Evolutionary conservation across 2,113 vertebrate genomes (phyloP), one percentile per base, ranked within the genome.

Genomic region (Coptodon rendalli): DNA sequence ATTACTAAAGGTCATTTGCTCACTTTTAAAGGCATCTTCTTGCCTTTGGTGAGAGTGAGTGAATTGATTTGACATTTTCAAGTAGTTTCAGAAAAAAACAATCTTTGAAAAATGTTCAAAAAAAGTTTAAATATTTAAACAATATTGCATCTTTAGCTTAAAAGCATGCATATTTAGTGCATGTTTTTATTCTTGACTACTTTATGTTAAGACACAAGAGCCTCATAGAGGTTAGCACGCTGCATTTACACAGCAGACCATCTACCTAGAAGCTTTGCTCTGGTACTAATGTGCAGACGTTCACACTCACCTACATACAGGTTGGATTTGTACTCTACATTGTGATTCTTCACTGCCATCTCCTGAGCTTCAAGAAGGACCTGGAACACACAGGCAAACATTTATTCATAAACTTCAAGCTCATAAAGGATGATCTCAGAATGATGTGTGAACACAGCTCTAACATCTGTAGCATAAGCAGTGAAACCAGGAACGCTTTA

Each of bases 311-410:
- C 98, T 82, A 99, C 91, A 90, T 98, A 95, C 86, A 99, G 94
- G 93, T 99, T 99, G 84, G 99, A 99, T 93, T 97, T 98, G 95
- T 97, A 99, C 89, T 99, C 99, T 81, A 99, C 98, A 2, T 99
- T 98, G 95, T 99, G 96, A 40, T 96, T 97, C 93, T 52, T 98
- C 40, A 99, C 98, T 1, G 98, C 98, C 97, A 98, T 97, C 14
- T 99, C 98, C 86, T 99, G 98, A n/a, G 99, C 99, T 96, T 99
- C 98, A 82, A 98, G 93, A 14, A 99, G 96, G 86, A 99, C 96
- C 98, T 99, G 90, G 45, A 81, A 19, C 43, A 71, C 31, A 76
- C 17, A 45, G 4, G 17, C 2, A 16, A 13, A 73, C 6, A 2
- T 10, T 14, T 16, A 29, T 17, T 17, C 36, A 54, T 22, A 56